Base-by-base conservation (phyloP, 2,797 vertebrate genomes). In the Ara ararauna region DNA sequence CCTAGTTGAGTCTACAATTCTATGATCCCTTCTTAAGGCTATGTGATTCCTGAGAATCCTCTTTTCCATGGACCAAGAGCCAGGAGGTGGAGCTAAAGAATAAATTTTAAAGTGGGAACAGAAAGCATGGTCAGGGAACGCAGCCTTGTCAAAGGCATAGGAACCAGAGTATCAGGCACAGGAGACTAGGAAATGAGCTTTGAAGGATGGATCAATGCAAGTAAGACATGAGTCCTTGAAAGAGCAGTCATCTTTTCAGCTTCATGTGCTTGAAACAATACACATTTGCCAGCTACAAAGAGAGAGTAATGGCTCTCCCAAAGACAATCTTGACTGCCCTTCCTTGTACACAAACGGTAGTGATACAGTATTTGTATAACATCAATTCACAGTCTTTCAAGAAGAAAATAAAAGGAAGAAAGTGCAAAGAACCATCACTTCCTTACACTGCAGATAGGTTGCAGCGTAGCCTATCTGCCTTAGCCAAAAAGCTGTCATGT, bases 61-160 rank as follows among this genome's bases (percentile, higher is more conserved):
- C 23, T 40, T 80, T 93, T 56, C 14, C 67, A 48, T 23, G 70
- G 80, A 81, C 34, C 56, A 82, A 76, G 44, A 92, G 80, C 91
- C 94, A 96, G 94, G 93, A 97, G 95, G 84, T 96, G 93, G 89
- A 96, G 94, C 91, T 86, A 94, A 96, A 93, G 89, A 94, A 90
- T 90, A 90, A 86, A 88, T 93, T 94, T 94, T 95, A 64, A 72
- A 91, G 76, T 64, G 36, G 62, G 21, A 93, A 24, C 56, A 50
- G 66, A 44, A 38, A 11, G 3, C 30, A 36, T 20, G 9, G 12
- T 61, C 17, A 65, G 40, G 66, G 94, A 93, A 91, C 58, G 81
- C 60, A 75, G 27, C 79, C 23, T 81, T 67, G 64, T 85, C 85
- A 73, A 66, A 56, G 24, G 51, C 34, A 40, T 4, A 9, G 14